Conservation (phyloP, 1,140 invertebrate species). For the Apocrypta bakeri region DNA sequence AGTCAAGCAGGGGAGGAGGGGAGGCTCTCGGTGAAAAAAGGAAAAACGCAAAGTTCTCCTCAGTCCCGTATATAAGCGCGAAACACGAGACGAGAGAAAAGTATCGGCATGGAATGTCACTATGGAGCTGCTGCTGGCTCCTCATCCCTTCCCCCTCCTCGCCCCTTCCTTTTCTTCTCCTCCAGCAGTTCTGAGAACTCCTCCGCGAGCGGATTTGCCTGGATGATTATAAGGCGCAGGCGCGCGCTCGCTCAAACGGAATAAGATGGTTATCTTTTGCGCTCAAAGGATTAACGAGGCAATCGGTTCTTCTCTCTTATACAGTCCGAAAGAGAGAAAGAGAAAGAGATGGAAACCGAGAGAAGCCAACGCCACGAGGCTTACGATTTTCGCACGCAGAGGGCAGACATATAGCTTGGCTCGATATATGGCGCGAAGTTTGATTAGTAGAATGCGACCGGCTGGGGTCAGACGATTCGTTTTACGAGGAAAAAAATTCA, state of each 20-base stretch:
- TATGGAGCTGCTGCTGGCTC: conserved; percentile 37
- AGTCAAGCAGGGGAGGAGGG: conserved; percentile 13
- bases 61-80: conserved; percentile 51
- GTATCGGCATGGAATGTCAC: conserved; percentile 70
- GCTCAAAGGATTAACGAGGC: conserved; percentile 68
- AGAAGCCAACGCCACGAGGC: conserved; percentile 32
- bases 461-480: conserved; percentile 25
- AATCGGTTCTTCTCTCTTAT: conserved; percentile 53
- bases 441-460: conserved; percentile 38
- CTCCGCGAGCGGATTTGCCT: conserved; percentile 65
- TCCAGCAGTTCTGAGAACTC: conserved; percentile 67
- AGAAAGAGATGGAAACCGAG: neutral
- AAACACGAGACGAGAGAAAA: conserved; percentile 67
- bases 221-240: conserved; percentile 68
- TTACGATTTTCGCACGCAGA: conserved; percentile 49
- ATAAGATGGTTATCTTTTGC: conserved; percentile 68
- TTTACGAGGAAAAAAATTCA: neutral
- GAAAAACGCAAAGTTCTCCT: neutral
- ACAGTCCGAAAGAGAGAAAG: neutral
- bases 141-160: conserved; percentile 57
- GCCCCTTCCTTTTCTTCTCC: conserved; percentile 55
- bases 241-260: conserved; percentile 58
- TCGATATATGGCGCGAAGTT: conserved; percentile 7
- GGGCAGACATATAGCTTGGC: neutral
- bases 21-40: neutral